A percentile compares a stretch with the other conserved stretches of the same genome.
These are phyloP conservation scores for Actinostola sp. DNA, from an alignment of 92 coral and sea anemone species.

Conservation along the genomic window DNA sequence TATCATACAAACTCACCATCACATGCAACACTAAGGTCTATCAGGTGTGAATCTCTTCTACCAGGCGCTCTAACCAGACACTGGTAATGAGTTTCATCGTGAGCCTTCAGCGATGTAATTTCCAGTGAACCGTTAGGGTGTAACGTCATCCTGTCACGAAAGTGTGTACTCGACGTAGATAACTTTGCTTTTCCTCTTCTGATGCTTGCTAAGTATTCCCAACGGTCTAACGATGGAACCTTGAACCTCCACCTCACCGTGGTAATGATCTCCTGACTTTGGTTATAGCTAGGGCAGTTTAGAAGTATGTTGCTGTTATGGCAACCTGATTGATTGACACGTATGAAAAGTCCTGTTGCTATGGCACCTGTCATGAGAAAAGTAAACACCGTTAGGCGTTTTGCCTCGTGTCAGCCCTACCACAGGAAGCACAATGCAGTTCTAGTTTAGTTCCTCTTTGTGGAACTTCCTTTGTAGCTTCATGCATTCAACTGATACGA, in stretches of 20 bases:
- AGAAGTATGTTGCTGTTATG: slow-evolving; percentile 10
- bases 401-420: not conserved
- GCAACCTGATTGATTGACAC: slow-evolving; percentile 12
- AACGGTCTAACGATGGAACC: not conserved
- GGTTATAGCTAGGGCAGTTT: slow-evolving; percentile 4
- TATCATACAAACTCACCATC: slow-evolving; percentile 1
- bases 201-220: not conserved
- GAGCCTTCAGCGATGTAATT: slow-evolving; percentile 8
- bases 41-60: not conserved
- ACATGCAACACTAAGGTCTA: slow-evolving; percentile 7
- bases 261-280: not conserved
- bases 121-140: slow-evolving; percentile 27
- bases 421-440: no score
- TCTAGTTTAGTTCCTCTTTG: not conserved
- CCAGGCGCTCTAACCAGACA: slow-evolving; percentile 9
- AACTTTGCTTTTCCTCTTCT: not conserved
- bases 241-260: not conserved
- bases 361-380: slow-evolving; percentile 3
- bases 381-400: not conserved
- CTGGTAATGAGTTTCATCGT: slow-evolving; percentile 27
- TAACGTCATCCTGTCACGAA: slow-evolving; percentile 6
- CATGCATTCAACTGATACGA: no score
- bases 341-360: not conserved
- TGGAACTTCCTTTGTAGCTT: no score
- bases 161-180: not conserved